Base-by-base conservation (phyloP, 2,797 vertebrate genomes). In the Arrhamphus sclerolepis region DNA sequence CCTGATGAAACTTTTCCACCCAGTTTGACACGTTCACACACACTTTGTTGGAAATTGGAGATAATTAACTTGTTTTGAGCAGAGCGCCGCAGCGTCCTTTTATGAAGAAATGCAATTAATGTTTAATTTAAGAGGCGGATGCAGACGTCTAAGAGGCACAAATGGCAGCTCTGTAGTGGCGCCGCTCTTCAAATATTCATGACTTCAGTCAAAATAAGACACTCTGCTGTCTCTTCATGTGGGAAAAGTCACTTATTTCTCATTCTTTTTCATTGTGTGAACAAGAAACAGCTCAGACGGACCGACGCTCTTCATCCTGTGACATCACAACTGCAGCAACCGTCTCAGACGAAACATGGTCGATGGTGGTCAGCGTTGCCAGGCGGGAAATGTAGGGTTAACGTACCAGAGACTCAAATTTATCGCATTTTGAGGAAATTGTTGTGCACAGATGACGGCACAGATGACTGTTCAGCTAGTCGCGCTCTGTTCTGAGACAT, bases 161-260 rank as follows among this genome's bases (percentile, higher is more conserved):
- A 34, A 34, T 34, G 31, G 31, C 31, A 34, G 31, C 31, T 83
- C 78, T 85, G 81, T 72, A 72, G 73, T 77, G 20, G 59, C 72
- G 86, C 67, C 66, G 78, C 78, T 72, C 50, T 68, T 91, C 84
- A 89, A 91, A 89, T 87, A 92, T 90, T 88, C 82, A 91, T 86
- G 74, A 52, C 49, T 68, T 46, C 56, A 71, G 78, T 81, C 75
- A 83, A 78, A 85, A 78, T 81, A 75, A 84, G 81, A 81, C 80
- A 73, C 83, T 86, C 76, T 71, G 74, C 77, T 50, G 64, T 68
- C 41, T 78, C 71, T 82, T 77, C 75, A 75, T 78, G 73, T 72
- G 51, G 75, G 66, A 80, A 74, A 78, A 34, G 2, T 34, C 31
- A 34, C 31, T 74, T 81, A 76, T 84, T 76, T 80, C 60, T 63